Evolutionary conservation across 2,113 vertebrate species (phyloP).

Genomic region (Tamias sibiricus): DNA sequence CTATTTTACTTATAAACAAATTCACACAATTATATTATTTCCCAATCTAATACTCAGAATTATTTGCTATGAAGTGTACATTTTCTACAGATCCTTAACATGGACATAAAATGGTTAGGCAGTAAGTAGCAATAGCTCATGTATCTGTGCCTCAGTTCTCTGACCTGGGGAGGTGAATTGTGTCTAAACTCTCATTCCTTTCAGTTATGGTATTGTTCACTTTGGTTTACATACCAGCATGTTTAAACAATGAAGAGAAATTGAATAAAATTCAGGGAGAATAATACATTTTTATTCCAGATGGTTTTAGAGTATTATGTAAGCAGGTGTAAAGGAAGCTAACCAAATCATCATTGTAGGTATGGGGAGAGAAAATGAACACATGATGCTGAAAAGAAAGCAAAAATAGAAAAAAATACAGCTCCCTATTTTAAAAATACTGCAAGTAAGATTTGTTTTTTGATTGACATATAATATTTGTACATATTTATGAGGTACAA

Average conservation of each 20-base stretch:
- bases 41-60: not conserved
- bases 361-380: not conserved
- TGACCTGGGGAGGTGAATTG: not conserved
- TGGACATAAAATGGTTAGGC: not conserved
- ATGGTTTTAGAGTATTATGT: not conserved
- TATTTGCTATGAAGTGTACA: not conserved
- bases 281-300: not conserved
- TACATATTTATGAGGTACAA: not conserved
- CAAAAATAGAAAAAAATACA: not conserved
- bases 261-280: not conserved
- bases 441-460: not conserved
- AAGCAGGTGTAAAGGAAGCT: not conserved
- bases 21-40: not conserved
- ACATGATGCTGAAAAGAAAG: not conserved
- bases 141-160: not conserved
- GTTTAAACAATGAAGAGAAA: not conserved
- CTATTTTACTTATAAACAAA: not conserved
- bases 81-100: not conserved
- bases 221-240: no score
- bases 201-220: not conserved
- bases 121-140: not conserved
- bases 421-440: not conserved
- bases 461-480: not conserved
- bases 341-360: not conserved
- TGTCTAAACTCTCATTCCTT: not conserved